phyloP scores from a whole-genome alignment of 2,888 invertebrate species.

The Pseudoips prasinana region DNA sequence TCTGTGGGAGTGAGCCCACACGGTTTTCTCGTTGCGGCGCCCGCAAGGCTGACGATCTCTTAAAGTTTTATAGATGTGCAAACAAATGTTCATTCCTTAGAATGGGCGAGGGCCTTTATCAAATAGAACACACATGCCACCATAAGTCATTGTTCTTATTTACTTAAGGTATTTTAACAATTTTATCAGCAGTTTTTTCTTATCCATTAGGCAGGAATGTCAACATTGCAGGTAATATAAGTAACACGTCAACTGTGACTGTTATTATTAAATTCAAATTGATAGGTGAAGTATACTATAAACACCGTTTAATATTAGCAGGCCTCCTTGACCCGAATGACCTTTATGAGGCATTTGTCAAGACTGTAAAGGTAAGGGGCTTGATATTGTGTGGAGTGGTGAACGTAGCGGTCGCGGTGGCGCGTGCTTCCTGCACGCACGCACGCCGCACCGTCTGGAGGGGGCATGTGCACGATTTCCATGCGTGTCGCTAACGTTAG shows the following conservation, averaged over 20 bases:
- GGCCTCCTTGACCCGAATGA: conserved; percentile 51
- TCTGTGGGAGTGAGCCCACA: conserved; percentile 43
- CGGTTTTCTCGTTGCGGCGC: conserved; percentile 32
- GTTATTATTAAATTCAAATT: conserved; percentile 3
- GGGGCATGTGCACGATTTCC: conserved; percentile 60
- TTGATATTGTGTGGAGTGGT: conserved; percentile 26
- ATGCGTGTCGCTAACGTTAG: conserved; percentile 50
- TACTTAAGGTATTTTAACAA: conserved; percentile 6
- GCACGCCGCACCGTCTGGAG: conserved; percentile 36
- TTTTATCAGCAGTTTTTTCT: conserved; percentile 1
- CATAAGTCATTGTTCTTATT: conserved; percentile 5
- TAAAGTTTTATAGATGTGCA: conserved; percentile 31
- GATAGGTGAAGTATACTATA: conserved; percentile 8
- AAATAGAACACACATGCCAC: conserved; percentile 11
- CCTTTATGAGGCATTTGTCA: conserved; percentile 53
- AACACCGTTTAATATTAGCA: conserved; percentile 25
- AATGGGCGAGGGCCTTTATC: conserved; percentile 18
- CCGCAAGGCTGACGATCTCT: conserved; percentile 44
- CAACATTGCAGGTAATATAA: no score
- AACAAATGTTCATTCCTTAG: conserved; percentile 21
- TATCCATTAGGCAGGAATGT: no score
- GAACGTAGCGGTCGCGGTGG: conserved; percentile 42
- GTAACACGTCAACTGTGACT: no score
- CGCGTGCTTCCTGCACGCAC: conserved; percentile 68
- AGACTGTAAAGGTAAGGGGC: conserved; percentile 47